Evolutionary conservation across 2,797 vertebrate genomes (phyloP), one percentile per base, ranked within the genome.

Genomic region (Microctenopoma stevenorrisi): DNA sequence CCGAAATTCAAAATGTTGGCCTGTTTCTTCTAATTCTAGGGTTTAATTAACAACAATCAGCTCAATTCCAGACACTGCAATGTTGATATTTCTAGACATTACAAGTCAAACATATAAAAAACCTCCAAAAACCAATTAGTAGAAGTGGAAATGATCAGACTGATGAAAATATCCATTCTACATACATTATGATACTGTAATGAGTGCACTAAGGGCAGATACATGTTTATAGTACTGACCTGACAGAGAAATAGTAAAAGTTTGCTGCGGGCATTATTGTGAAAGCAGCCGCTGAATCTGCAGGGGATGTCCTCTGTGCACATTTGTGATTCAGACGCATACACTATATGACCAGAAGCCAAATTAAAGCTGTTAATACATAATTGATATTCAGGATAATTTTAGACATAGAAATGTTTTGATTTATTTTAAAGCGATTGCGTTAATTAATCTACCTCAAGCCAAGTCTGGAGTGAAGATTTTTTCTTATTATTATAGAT

Each of bases 331-430:
- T 69, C 59, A 78, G 70, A 76, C 66, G 30, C 5, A 7, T 30
- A 33, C 30, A 33, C 11, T 48, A 72, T 54, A 66, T 54, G 67
- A 64, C 51, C 83, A 40, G 54, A 78, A 60, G 73, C 76, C 68
- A 46, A 14, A 79, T 68, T 79, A 68, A 76, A 79, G 70, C 57
- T 74, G 13, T 30, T 9, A 25, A 81, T 89, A 38, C 60, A 88
- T 85, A 72, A 86, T 84, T 83, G 13, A 86, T 83, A 68, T 56
- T 3, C 2, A n/a, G 65, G 74, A 78, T 81, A 60, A 76, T 83
- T 81, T 85, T 78, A 81, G 79, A 84, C 70, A 76, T 78, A 81
- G 79, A 84, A 72, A 77, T 82, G 64, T 86, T 85, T 76, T 84
- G 78, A 82, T 78, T 80, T 53, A 81, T 86, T 76, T 74, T 74